Conservation (phyloP, 2,113 vertebrate genomes). For the Poeciliopsis retropinna region DNA sequence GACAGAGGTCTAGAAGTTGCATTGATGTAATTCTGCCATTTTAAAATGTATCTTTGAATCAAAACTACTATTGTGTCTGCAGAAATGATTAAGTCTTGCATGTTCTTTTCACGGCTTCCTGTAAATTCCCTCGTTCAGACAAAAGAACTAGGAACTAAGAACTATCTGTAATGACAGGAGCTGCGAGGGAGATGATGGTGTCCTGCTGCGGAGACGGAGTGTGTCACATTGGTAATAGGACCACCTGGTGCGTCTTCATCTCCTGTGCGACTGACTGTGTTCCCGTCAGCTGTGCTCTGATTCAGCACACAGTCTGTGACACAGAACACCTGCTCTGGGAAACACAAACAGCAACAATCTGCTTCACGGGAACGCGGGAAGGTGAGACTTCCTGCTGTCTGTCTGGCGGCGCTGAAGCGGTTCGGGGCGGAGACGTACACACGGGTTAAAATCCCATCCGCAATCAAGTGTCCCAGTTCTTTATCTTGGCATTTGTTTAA, state of each 20-base stretch:
- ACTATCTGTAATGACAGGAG: not conserved
- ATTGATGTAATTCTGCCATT: not conserved
- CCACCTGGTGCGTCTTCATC: slow-evolving; percentile 26
- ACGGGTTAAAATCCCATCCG: no score
- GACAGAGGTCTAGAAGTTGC: not conserved
- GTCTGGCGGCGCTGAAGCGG: not conserved
- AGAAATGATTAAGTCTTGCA: not conserved
- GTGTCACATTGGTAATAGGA: slow-evolving; percentile 29
- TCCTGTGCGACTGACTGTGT: slow-evolving; percentile 12
- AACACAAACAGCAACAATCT: not conserved
- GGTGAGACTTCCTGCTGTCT: not conserved
- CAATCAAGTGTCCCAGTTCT: no score
- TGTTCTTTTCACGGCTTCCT: not conserved
- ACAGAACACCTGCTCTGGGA: not conserved
- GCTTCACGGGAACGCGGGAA: not conserved
- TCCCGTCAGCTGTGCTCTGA: not conserved
- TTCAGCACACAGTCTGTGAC: not conserved
- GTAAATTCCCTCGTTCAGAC: not conserved
- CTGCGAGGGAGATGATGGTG: slow-evolving; percentile 9
- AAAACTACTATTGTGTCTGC: not conserved
- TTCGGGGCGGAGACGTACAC: no score
- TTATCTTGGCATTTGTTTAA: no score
- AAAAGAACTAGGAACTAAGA: not conserved
- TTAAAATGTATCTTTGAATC: not conserved
- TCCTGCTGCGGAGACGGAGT: slow-evolving; percentile 17